Base-by-base conservation (phyloP, 2,797 vertebrate species). In the Acropternis orthonyx region DNA sequence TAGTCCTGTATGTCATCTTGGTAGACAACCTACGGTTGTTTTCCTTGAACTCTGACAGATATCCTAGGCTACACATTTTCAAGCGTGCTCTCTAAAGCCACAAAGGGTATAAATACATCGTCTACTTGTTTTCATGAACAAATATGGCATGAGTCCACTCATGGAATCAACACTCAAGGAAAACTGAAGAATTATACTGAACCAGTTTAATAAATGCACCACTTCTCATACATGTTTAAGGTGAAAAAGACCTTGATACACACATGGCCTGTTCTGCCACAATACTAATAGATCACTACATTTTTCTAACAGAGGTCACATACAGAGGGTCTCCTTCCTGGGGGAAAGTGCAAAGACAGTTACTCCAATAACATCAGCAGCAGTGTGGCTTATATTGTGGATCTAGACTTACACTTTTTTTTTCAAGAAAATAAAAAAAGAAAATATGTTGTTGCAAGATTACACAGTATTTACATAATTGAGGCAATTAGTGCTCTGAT, bases 401-500 rank as follows among this genome's bases (percentile, higher is more conserved):
- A 37, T 69, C 44, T 21, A 80, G 27, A 44, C 24, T 37, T 41
- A 73, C 0, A 5, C 4, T 71, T 92, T 87, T 89, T 95, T 88
- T 89, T 95, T 77, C 72, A 91, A 94, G 61, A 37, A 41, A 91
- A 94, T 56, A 37, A 41, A 66, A 66, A 88, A 92, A 72, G 22
- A 91, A 90, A 88, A 14, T 19, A 51, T 2, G 15, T 22, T 74
- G 48, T 61, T 91, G 62, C 17, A 73, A 87, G 44, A 48, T 89
- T 81, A 81, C 22, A 30, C 11, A 46, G 24, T 79, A 73, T 80
- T 80, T 94, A 56, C 55, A 87, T 93, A 93, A 96, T 54, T 79
- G 81, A 94, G 74, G 72, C 63, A 93, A 86, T 86, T 96, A 92
- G 56, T 80, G 32, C 73, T 69, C 63, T 61, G 71, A 91, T 91